Conservation (phyloP, 2,113 vertebrate species). For the Dunckerocampus dactyliophorus region DNA sequence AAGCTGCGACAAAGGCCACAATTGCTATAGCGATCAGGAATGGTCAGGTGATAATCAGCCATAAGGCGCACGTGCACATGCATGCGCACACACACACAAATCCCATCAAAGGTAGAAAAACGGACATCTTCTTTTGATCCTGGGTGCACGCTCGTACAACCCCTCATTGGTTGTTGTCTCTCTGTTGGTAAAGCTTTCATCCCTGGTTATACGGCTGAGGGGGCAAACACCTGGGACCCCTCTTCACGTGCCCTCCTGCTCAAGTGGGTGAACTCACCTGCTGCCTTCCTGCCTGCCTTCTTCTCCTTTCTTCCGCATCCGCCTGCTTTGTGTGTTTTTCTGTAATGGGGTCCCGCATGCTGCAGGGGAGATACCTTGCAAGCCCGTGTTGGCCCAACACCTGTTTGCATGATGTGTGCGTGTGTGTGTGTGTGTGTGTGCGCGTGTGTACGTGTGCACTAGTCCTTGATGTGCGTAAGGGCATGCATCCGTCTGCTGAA, state of each 20-base stretch:
- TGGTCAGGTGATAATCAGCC: constrained; percentile 44
- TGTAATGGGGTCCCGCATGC: neutral
- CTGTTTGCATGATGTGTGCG: constrained; percentile 15
- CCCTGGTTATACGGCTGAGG: constrained; percentile 61
- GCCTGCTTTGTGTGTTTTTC: constrained; percentile 8
- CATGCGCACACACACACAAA: constrained; percentile 27
- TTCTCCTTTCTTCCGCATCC: constrained; percentile 5
- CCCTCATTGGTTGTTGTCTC: constrained; percentile 42
- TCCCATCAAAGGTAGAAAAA: too few species aligned
- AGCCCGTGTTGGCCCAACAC: neutral
- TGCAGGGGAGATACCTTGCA: constrained; percentile 29
- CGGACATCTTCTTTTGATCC: neutral
- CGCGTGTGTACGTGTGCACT: neutral
- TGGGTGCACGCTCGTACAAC: constrained; percentile 13
- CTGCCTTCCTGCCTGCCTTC: constrained; percentile 28
- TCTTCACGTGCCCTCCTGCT: constrained; percentile 46
- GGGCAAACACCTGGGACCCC: constrained; percentile 65
- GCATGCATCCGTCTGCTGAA: constrained; percentile 7
- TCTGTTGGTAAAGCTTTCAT: constrained; percentile 59
- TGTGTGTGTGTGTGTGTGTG: constrained; percentile 17
- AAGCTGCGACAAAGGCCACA: neutral
- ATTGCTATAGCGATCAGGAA: constrained; percentile 16
- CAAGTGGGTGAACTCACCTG: constrained; percentile 59
- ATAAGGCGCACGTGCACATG: constrained; percentile 16
- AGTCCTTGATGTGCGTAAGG: neutral